Conservation (phyloP, 2,797 vertebrate genomes). For the Muraenolepis orangiensis region DNA sequence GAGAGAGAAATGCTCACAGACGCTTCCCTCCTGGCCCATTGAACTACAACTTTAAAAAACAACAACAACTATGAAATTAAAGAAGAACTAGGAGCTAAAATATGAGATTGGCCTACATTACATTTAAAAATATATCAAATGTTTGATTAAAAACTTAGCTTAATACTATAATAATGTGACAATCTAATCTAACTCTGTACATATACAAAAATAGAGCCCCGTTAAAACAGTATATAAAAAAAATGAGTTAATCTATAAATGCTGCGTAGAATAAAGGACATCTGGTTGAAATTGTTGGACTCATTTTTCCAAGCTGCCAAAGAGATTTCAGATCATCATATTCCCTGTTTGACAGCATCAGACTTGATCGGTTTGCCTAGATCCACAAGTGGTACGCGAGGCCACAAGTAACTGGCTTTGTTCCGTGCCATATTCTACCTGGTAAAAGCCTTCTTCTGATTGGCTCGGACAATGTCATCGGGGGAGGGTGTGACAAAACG, state of each 20-base stretch:
- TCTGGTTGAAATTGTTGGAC: not conserved
- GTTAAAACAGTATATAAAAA: constrained; percentile 41
- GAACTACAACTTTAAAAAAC: constrained; percentile 32
- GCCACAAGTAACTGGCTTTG: not conserved
- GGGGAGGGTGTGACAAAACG: constrained; percentile 91
- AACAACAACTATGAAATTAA: not conserved
- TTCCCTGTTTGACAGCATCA: not conserved
- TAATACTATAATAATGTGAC: no score
- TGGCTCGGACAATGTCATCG: constrained; percentile 89
- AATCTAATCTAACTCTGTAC: no score
- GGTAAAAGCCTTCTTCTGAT: constrained; percentile 88
- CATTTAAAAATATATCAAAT: constrained; percentile 18
- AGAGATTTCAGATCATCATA: not conserved
- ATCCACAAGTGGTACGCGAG: not conserved
- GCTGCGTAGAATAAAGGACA: not conserved
- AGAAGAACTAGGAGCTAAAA: constrained; percentile 24
- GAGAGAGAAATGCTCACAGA: constrained; percentile 35
- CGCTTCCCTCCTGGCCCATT: not conserved
- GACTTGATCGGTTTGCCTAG: not conserved
- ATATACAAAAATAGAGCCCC: constrained; percentile 50
- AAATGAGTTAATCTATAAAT: not conserved
- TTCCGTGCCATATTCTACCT: constrained; percentile 61
- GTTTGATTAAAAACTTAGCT: constrained; percentile 42
- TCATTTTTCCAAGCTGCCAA: constrained; percentile 37
- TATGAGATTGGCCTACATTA: constrained; percentile 17